Base-by-base conservation (phyloP, 2,113 vertebrate genomes). In the Monarcha castaneiventris region DNA sequence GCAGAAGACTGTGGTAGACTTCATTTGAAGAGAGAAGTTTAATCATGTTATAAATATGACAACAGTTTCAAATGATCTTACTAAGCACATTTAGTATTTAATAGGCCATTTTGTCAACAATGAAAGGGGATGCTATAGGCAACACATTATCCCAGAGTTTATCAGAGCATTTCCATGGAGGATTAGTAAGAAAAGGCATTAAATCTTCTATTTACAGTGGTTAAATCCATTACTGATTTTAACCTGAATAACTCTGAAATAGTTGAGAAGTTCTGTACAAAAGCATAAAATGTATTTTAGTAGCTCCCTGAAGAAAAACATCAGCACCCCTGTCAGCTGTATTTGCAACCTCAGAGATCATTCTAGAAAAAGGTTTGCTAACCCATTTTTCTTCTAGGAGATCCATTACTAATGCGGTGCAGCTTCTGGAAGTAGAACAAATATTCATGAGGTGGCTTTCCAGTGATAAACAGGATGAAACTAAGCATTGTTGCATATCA, bases 101-200 rank as follows among this genome's bases (percentile, higher is more conserved):
- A 80, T 59, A 62, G 33, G 35, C 96, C 86, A 62, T 80, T 83
- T 72, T 85, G 51, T 91, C 74, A 96, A 94, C 84, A 91, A 43
- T 73, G 84, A 76, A 94, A 87, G 74, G 81, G 78, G 41, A 87
- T 93, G 81, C 93, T 85, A 55, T 11, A 89, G 75, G 89, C 78
- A 83, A 90, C 33, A 55, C 21, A 80, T 90, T 80, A 87, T 79
- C 66, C 46, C 76, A 81, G n/a, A 68, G 58, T 87, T 96, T 79
- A 96, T 93, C 95, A 90, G 59, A 85, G 87, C 43, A 79, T 86
- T 94, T 90, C 78, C 68, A 79, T 21, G 68, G 55, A 95, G 59
- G 71, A 96, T 95, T 96, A 94, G 22, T 76, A 93, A 62, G 78
- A 80, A 93, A 85, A 93, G 9, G 59, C 52, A 79, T 52, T 83